These are phyloP conservation scores for Characodon lateralis DNA, from an alignment of 2,797 vertebrate genomes.

Conservation along the genomic window DNA sequence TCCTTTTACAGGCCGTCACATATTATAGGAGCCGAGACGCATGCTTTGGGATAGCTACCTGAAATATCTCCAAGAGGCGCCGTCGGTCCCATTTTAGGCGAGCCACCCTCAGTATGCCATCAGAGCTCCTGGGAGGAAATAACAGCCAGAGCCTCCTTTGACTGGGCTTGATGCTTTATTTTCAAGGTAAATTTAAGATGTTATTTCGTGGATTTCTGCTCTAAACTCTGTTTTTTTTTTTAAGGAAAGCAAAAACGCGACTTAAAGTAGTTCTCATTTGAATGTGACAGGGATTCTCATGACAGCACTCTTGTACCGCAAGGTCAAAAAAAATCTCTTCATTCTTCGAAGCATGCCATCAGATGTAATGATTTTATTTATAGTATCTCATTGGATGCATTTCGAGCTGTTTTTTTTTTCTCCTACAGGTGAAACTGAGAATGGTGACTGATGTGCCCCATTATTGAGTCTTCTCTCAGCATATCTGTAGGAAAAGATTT, in stretches of 20 bases:
- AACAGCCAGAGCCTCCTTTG: conserved; percentile 52
- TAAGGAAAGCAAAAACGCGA: conserved; percentile 16
- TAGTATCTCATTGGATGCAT: conserved; percentile 44
- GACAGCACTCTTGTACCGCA: conserved; percentile 68
- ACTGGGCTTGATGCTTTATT: conserved; percentile 75
- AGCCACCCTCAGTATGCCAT: conserved; percentile 56
- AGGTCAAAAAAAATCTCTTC: conserved; percentile 69
- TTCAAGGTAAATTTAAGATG: conserved; percentile 79
- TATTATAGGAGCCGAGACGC: conserved; percentile 62
- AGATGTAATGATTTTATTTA: conserved; percentile 54
- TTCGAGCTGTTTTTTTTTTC: conserved; percentile 17
- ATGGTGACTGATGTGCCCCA: conserved; percentile 36
- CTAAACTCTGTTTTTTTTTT: conserved; percentile 52
- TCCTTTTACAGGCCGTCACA: conserved; percentile 66
- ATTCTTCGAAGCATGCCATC: conserved; percentile 43
- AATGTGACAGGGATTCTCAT: conserved; percentile 61
- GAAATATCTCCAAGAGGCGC: conserved; percentile 55
- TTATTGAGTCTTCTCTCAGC: conserved; percentile 16
- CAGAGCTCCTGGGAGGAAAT: conserved; percentile 50
- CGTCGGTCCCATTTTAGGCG: conserved; percentile 55
- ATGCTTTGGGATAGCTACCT: conserved; percentile 73
- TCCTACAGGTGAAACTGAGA: conserved; percentile 64
- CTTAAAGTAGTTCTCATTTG: conserved; percentile 62
- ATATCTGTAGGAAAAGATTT: conserved; percentile 25
- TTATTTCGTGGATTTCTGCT: conserved; percentile 22